Percentiles rank a stretch among this genome's conserved stretches.
These are phyloP conservation scores for Euphysa ruthae DNA, from an alignment of 30 jellyfish, hydroid and myxozoan species.

Conservation along the genomic window DNA sequence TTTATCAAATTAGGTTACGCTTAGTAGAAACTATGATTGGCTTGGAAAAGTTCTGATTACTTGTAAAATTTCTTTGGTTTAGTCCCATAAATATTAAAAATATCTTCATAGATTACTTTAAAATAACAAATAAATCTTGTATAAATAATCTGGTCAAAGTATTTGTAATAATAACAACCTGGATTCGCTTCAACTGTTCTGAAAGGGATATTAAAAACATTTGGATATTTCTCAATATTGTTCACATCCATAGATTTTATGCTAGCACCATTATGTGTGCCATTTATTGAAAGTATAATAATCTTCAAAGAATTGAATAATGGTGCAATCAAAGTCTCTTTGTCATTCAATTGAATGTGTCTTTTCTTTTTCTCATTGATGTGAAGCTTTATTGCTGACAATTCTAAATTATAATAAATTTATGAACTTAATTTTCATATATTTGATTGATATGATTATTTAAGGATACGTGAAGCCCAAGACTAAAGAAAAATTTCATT, in stretches of 20 bases:
- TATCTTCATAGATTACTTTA: not conserved
- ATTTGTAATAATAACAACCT: no score
- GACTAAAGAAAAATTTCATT: not conserved
- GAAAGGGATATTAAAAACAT: not conserved
- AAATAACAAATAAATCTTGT: not conserved
- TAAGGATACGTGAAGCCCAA: not conserved
- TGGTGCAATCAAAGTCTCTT: not conserved
- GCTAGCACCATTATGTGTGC: not conserved
- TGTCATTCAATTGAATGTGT: not conserved
- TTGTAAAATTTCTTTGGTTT: not conserved
- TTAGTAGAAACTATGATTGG: not conserved
- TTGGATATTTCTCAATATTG: not conserved
- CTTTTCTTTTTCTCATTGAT: not conserved
- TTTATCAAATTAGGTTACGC: not conserved
- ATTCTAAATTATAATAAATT: constrained; percentile 1
- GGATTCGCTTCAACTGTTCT: not conserved
- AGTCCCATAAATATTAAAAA: not conserved
- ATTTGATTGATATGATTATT: not conserved
- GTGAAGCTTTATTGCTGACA: constrained; percentile 1
- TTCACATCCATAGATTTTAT: not conserved
- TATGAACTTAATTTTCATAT: not conserved
- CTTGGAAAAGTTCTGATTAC: not conserved
- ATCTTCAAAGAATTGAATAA: not conserved
- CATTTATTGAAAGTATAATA: not conserved
- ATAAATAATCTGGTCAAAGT: no score